Evolutionary conservation across 2,888 invertebrate genomes (phyloP), one percentile per base, ranked within the genome.

Genomic region (Ferdinandea cuprea): DNA sequence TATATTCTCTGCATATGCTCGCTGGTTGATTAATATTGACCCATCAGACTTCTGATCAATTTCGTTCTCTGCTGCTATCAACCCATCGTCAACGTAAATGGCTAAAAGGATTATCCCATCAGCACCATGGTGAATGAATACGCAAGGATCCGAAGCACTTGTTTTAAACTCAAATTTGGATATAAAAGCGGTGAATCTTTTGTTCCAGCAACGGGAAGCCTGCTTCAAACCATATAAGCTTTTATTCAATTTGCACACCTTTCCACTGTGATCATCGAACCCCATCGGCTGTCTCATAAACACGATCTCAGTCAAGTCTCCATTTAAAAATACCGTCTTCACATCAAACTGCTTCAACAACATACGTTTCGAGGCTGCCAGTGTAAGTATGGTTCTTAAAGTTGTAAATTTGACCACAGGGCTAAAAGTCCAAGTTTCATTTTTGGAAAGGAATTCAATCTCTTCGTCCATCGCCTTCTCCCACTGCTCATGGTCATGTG

Each of bases 341-440:
- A 85, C 72, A 35, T 86, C 85, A 48, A 86, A 85, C 42, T 85
- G 85, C 35, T 66, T 85, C 7, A 86, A 61, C n/a, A 50, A 37
- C 48, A 86, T 46, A 13, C 65, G 25, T 32, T 81, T 17, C 17
- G 42, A n/a, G 6, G 86, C 86, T 15, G 85, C 77, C 8, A 86
- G 40, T 7, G 86, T 50, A 4, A 86, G 35, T 46, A 87, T 54
- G n/a, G 69, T 54, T 52, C 87, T 84, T 48, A 88, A 76, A 9
- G 87, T 87, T 28, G 85, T 72, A 63, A 85, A 85, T 73, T 78
- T 85, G 6, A 85, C 87, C 0, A 89, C 88, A 11, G 89, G 88
- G 54, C 85, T 85, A 42, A 86, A 86, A 25, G 35, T 44, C 83
- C 85, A 86, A 7, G 85, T 85, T 7, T 80, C 19, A 71, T 86